These are phyloP conservation scores for Agonopterix alstromeriana DNA, from an alignment of 2,888 invertebrate genomes.

Conservation along the genomic window DNA sequence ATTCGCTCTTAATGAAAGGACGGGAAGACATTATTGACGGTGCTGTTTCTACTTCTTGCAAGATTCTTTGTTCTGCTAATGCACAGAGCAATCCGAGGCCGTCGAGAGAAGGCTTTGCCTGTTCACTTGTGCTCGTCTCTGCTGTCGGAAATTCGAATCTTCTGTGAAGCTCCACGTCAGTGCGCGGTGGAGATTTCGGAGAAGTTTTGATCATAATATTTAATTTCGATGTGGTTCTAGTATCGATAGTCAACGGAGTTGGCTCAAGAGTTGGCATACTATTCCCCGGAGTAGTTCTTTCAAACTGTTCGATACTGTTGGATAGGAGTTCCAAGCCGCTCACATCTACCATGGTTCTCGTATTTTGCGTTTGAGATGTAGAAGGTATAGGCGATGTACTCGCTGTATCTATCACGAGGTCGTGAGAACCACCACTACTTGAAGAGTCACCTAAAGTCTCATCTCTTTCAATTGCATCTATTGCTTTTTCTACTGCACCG, in stretches of 20 bases:
- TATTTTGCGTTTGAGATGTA: slow-evolving; percentile 15
- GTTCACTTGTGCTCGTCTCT: slow-evolving; percentile 39
- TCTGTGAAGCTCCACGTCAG: slow-evolving; percentile 50
- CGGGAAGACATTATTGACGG: slow-evolving; percentile 34
- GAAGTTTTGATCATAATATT: slow-evolving; percentile 65
- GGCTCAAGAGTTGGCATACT: slow-evolving; percentile 51
- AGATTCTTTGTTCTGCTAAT: slow-evolving; percentile 88
- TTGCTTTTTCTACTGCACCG: slow-evolving; percentile 60
- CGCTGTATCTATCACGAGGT: slow-evolving; percentile 66
- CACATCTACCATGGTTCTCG: slow-evolving; percentile 77
- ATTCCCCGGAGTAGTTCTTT: slow-evolving; percentile 66
- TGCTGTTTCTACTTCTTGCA: slow-evolving; percentile 81
- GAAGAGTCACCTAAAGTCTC: slow-evolving; percentile 53
- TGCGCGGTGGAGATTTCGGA: slow-evolving; percentile 57
- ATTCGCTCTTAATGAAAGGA: slow-evolving; percentile 56
- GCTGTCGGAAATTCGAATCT: slow-evolving; percentile 55
- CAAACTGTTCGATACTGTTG: slow-evolving; percentile 89
- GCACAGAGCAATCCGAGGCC: slow-evolving; percentile 88
- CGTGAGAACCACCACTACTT: slow-evolving; percentile 62
- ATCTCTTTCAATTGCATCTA: slow-evolving; percentile 61
- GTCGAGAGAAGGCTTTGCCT: slow-evolving; percentile 69
- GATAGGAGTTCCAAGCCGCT: slow-evolving; percentile 89
- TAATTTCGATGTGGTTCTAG: slow-evolving; percentile 48
- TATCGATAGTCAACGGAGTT: slow-evolving; percentile 51
- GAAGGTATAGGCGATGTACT: slow-evolving; percentile 41